These are phyloP conservation scores for Lordiphosa mommai DNA, from an alignment of 1,140 invertebrate genomes.

Conservation along the genomic window DNA sequence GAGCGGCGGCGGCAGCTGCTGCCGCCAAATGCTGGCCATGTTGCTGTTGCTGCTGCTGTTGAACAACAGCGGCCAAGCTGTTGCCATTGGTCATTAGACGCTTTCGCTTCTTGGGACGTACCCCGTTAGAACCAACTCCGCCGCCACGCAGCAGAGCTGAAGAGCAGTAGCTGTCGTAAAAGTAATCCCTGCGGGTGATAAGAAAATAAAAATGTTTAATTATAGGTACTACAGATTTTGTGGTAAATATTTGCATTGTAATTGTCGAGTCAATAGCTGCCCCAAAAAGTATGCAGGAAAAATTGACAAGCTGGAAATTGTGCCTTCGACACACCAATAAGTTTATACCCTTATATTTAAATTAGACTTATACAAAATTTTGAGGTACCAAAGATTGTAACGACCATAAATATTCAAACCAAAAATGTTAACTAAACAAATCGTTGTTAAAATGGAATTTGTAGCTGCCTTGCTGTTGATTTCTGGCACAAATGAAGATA, in stretches of 20 bases:
- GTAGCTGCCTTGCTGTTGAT: too few species aligned
- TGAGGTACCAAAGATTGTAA: too few species aligned
- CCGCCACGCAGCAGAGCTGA: conserved; percentile 81
- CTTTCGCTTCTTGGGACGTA: conserved; percentile 83
- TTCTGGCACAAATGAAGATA: too few species aligned
- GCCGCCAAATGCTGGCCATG: conserved; percentile 64
- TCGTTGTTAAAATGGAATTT: too few species aligned
- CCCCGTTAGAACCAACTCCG: conserved; percentile 66
- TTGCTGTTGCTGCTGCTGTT: conserved; percentile 58
- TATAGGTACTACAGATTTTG: conserved; percentile 16
- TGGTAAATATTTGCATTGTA: conserved; percentile 32
- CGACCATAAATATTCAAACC: too few species aligned
- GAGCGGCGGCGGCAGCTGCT: conserved; percentile 50
- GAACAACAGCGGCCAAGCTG: conserved; percentile 59
- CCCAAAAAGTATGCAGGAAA: background rate
- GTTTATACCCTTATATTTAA: background rate
- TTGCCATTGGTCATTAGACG: conserved; percentile 82
- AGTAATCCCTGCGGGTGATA: conserved; percentile 62
- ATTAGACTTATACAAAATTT: background rate
- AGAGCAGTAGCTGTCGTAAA: conserved; percentile 82
- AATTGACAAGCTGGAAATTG: background rate
- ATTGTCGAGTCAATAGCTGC: conserved; percentile 43
- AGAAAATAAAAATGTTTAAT: conserved; percentile 16
- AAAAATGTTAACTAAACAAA: too few species aligned
- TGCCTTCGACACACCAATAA: background rate